These are phyloP conservation scores for Onychomys leucogaster DNA, from an alignment of 2,797 vertebrate genomes.

Conservation along the genomic window DNA sequence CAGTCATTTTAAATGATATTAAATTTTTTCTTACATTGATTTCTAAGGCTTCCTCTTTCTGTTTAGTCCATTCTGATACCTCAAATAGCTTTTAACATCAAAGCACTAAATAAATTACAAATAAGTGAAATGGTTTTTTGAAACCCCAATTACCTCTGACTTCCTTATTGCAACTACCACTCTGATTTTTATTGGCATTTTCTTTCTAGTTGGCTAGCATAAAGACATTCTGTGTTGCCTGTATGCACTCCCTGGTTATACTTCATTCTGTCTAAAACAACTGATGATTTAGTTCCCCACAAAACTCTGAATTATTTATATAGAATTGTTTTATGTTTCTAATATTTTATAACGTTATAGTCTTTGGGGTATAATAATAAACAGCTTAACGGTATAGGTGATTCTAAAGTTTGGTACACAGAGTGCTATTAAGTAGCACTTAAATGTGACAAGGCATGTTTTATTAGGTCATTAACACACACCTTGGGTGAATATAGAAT, in stretches of 20 bases:
- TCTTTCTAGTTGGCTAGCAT: background rate
- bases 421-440: conserved; percentile 53
- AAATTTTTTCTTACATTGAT: conserved; percentile 47
- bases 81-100: conserved; percentile 20
- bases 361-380: conserved; percentile 64
- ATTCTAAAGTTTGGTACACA: conserved; percentile 61
- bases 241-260: conserved; percentile 34
- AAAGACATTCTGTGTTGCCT: conserved; percentile 5
- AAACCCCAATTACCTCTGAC: conserved; percentile 14
- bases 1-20: conserved; percentile 30
- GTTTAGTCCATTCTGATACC: background rate
- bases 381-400: conserved; percentile 55
- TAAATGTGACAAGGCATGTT: conserved; percentile 55
- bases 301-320: conserved; percentile 70
- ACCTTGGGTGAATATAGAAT: conserved; percentile 66
- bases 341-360: conserved; percentile 63
- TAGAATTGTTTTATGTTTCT: conserved; percentile 61
- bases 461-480: conserved; percentile 67
- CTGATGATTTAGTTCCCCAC: conserved; percentile 44
- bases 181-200: conserved; percentile 45
- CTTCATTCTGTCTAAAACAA: conserved; percentile 40
- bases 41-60: background rate
- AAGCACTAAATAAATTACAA: conserved; percentile 38
- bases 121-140: conserved; percentile 30
- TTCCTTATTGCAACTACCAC: conserved; percentile 28